Conservation (phyloP, 2,888 invertebrate genomes). For the Parelbella ahira region DNA sequence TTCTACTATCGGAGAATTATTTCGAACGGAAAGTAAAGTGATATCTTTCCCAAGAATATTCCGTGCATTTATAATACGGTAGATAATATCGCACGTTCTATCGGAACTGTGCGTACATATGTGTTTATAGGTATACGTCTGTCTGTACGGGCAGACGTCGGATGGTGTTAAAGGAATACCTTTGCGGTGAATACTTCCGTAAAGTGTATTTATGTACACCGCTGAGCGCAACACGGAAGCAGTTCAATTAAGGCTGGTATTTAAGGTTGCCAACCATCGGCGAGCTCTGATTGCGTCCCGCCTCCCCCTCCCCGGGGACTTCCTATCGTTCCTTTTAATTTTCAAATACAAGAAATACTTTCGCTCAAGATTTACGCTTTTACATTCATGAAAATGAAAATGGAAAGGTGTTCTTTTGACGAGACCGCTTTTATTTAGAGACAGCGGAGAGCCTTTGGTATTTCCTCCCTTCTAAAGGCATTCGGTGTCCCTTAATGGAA, state of each 20-base stretch:
- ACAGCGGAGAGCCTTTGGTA: constrained; percentile 6
- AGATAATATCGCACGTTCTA: constrained; percentile 20
- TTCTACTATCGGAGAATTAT: constrained; percentile 21
- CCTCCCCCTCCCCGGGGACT: constrained; percentile 54
- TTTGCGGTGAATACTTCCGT: constrained; percentile 62
- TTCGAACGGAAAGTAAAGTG: constrained; percentile 18
- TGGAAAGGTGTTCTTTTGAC: constrained; percentile 30
- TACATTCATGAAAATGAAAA: constrained; percentile 34
- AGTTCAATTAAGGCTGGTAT: constrained; percentile 79
- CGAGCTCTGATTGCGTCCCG: constrained; percentile 70
- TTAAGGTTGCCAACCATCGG: constrained; percentile 73
- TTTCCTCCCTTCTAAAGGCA: too few relatives aligned
- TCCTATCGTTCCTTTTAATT: constrained; percentile 70
- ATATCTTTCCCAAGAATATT: constrained; percentile 21
- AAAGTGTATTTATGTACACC: constrained; percentile 69
- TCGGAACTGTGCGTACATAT: constrained; percentile 4
- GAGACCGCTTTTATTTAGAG: constrained; percentile 13
- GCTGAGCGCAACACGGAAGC: constrained; percentile 60
- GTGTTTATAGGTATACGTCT: constrained; percentile 29
- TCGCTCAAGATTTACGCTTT: constrained; percentile 40
- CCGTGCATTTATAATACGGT: constrained; percentile 18
- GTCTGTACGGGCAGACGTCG: constrained; percentile 34
- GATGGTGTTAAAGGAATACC: constrained; percentile 60
- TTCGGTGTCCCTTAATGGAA: too few relatives aligned
- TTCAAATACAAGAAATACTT: constrained; percentile 75